These are phyloP conservation scores for Erythrocercus mccallii DNA, from an alignment of 2,113 vertebrate species.

Conservation along the genomic window DNA sequence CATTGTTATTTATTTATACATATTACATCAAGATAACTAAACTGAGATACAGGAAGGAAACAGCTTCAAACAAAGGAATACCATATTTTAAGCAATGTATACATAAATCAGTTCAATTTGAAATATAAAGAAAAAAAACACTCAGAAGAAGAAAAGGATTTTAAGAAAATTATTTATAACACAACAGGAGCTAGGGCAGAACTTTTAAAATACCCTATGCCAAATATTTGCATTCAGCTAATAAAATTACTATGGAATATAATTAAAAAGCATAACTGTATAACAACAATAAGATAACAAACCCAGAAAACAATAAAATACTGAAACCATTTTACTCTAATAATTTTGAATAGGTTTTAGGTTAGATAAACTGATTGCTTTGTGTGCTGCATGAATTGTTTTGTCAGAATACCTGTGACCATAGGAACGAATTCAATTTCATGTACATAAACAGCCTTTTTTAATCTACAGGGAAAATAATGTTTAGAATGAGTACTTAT, in stretches of 20 bases:
- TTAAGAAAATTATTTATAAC: not conserved
- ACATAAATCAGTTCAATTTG: accelerated
- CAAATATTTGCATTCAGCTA: not conserved
- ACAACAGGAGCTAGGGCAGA: not conserved
- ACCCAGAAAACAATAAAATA: not conserved
- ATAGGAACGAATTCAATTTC: not conserved
- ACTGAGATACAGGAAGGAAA: not conserved
- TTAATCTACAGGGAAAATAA: not conserved
- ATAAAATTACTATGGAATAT: not conserved
- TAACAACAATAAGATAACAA: not conserved
- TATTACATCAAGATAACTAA: not conserved
- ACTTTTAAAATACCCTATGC: not conserved
- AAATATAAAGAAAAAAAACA: not conserved
- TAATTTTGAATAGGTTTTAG: not conserved
- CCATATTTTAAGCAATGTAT: not conserved
- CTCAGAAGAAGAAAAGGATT: not conserved
- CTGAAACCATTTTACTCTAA: not conserved
- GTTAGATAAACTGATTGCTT: not conserved
- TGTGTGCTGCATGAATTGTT: not conserved
- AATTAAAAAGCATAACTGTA: not conserved
- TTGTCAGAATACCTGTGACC: not conserved
- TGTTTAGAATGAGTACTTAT: not conserved
- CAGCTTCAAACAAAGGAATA: not conserved
- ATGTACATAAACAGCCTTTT: not conserved
- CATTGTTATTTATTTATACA: not conserved